Evolutionary conservation across 1,140 invertebrate species (phyloP).

Genomic region (Drosophila chauvacae): DNA sequence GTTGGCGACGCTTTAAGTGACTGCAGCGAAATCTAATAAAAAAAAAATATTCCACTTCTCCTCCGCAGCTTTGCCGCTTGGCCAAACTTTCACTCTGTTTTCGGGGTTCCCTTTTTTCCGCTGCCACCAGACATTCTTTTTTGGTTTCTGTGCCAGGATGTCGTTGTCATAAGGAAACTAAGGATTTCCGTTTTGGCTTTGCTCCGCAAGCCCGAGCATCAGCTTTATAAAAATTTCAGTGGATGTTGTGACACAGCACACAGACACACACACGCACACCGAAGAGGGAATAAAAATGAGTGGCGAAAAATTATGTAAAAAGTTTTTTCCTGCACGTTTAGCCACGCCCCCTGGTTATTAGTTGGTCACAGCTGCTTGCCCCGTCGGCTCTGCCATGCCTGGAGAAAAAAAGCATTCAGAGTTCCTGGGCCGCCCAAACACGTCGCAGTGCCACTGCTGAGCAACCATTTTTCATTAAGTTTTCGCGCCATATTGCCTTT

Average conservation of each 20-base stretch:
- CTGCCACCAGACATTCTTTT: slow-evolving; percentile 23
- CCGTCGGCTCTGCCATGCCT: neutral
- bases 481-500: slow-evolving; percentile 68
- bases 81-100: slow-evolving; percentile 44
- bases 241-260: slow-evolving; percentile 47
- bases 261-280: slow-evolving; percentile 17
- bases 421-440: slow-evolving; percentile 18
- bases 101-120: neutral
- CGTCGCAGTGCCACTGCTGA: slow-evolving; percentile 33
- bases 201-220: slow-evolving; percentile 45
- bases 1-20: slow-evolving; percentile 42
- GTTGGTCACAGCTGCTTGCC: slow-evolving; percentile 65
- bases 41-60: slow-evolving; percentile 34
- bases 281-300: slow-evolving; percentile 31
- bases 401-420: neutral
- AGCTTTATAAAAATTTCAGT: slow-evolving; percentile 62
- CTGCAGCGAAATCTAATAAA: slow-evolving; percentile 54
- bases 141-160: slow-evolving; percentile 51
- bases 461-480: slow-evolving; percentile 77
- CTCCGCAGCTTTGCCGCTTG: slow-evolving; percentile 23
- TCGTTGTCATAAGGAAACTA: slow-evolving; percentile 66
- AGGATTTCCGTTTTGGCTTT: slow-evolving; percentile 67
- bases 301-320: slow-evolving; percentile 63
- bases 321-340: slow-evolving; percentile 60
- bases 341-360: slow-evolving; percentile 55